These are phyloP conservation scores for Hanleya hanleyi DNA, from an alignment of 2,888 invertebrate species.

Conservation along the genomic window DNA sequence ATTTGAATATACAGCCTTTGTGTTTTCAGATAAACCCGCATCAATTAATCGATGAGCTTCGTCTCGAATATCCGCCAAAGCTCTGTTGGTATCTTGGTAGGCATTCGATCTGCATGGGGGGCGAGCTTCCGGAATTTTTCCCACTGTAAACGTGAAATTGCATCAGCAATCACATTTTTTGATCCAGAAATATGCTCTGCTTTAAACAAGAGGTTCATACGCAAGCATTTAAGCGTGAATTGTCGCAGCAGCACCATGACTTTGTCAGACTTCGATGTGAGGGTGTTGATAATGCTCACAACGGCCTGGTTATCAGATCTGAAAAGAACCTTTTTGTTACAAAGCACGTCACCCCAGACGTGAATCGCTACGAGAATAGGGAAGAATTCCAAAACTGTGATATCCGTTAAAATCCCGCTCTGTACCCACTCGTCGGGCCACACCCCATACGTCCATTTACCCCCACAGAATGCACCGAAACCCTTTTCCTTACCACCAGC, in stretches of 20 bases:
- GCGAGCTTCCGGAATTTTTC: no score
- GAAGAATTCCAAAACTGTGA: constrained; percentile 9
- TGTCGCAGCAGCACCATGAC: not conserved
- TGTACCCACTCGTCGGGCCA: constrained; percentile 8
- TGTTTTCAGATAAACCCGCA: no score
- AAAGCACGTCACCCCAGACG: not conserved
- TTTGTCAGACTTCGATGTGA: not conserved
- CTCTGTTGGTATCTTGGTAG: no score
- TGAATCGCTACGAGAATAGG: not conserved
- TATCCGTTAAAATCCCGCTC: not conserved
- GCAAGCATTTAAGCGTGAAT: not conserved
- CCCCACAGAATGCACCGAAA: constrained; percentile 5
- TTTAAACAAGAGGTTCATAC: not conserved
- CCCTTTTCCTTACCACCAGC: not conserved
- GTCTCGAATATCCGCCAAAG: no score
- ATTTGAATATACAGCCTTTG: no score
- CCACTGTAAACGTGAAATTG: no score
- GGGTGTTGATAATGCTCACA: not conserved
- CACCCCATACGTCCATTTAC: no score
- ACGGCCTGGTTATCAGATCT: constrained; percentile 3
- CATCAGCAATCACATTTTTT: no score
- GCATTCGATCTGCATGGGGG: no score
- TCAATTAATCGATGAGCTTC: no score
- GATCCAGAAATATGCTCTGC: no score
- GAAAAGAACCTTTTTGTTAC: not conserved